Percentiles rank a stretch among this genome's conserved stretches.
phyloP scores from a whole-genome alignment of 1,140 invertebrate genomes.

The Homarus americanus region DNA sequence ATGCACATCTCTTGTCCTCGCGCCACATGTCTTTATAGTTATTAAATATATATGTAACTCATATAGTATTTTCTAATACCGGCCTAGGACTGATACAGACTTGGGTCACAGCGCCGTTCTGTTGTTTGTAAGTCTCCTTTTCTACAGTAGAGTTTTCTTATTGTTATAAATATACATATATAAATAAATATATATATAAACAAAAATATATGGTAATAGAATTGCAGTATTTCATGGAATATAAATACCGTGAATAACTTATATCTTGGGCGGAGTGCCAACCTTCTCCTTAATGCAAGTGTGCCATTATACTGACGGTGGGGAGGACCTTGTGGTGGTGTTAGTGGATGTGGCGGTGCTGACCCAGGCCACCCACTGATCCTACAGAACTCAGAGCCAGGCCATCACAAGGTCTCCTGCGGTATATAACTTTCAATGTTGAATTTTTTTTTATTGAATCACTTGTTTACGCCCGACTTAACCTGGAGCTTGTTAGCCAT shows the following conservation, averaged over 20 bases:
- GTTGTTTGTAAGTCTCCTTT: constrained; percentile 46
- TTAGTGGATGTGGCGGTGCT: no score
- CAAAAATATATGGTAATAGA: constrained; percentile 28
- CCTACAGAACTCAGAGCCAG: no score
- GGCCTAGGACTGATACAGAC: not conserved
- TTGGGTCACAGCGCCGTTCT: constrained; percentile 15
- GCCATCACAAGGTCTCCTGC: no score
- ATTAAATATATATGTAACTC: constrained; percentile 10
- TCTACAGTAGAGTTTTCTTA: constrained; percentile 49
- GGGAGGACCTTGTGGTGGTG: not conserved
- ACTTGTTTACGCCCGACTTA: not conserved
- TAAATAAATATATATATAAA: constrained; percentile 31
- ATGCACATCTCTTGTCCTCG: not conserved
- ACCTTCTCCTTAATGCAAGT: not conserved
- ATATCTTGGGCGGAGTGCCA: not conserved
- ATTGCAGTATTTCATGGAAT: constrained; percentile 12
- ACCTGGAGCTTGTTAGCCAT: not conserved
- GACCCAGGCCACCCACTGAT: no score
- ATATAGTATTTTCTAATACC: constrained; percentile 25
- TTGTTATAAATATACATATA: constrained; percentile 39
- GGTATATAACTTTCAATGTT: not conserved
- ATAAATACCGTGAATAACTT: constrained; percentile 8
- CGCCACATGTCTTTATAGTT: not conserved
- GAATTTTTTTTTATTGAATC: not conserved
- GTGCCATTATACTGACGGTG: not conserved